Evolutionary conservation across 2,797 vertebrate genomes (phyloP).

Genomic region (Sphaeramia orbicularis): DNA sequence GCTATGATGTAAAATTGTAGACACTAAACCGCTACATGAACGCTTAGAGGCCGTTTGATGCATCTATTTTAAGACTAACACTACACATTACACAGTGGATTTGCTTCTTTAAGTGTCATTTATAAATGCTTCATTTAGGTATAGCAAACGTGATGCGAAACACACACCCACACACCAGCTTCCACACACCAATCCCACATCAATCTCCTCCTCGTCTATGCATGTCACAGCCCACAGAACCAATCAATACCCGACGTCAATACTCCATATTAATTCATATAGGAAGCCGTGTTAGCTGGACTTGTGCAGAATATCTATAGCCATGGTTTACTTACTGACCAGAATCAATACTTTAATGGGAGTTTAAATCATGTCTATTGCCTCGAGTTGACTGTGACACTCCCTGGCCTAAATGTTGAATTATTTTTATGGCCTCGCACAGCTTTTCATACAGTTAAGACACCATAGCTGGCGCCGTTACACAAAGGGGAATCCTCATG

Average conservation of each 20-base stretch:
- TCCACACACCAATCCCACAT: conserved; percentile 18
- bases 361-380: conserved; percentile 48
- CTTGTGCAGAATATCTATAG: conserved; percentile 43
- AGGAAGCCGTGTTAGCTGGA: conserved; percentile 26
- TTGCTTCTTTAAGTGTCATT: conserved; percentile 30
- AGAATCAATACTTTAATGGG: conserved; percentile 59
- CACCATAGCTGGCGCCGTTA: conserved; percentile 10
- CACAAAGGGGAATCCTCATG: conserved; percentile 3
- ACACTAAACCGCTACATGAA: conserved; percentile 6
- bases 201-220: conserved; percentile 37
- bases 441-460: conserved; percentile 28
- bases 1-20: conserved; percentile 21
- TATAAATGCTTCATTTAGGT: conserved; percentile 17
- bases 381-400: conserved; percentile 41
- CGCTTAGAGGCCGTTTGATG: conserved; percentile 30
- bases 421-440: conserved; percentile 18
- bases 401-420: conserved; percentile 34
- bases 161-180: not conserved
- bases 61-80: conserved; percentile 55
- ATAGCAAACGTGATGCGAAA: conserved; percentile 17
- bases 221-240: conserved; percentile 44
- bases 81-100: conserved; percentile 30
- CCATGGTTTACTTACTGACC: conserved; percentile 64
- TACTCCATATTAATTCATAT: conserved; percentile 64
- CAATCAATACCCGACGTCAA: conserved; percentile 61